A percentile compares a stretch with the other conserved stretches of the same genome.
phyloP scores from a whole-genome alignment of 1,140 invertebrate genomes.

The Tetramorium parvispinum region DNA sequence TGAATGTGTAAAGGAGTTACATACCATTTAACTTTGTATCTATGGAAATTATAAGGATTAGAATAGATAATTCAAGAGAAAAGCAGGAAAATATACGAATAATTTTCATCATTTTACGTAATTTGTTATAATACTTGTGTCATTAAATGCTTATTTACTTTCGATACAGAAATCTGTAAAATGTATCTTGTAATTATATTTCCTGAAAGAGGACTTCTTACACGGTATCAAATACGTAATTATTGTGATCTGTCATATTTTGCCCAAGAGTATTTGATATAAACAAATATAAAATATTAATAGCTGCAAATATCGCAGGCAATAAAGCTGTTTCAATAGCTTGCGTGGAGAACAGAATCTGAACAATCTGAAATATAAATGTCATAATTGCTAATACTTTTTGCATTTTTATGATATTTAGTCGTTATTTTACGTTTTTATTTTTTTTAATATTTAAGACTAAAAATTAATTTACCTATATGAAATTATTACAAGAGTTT shows the following conservation, averaged over 20 bases:
- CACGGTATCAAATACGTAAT: conserved; percentile 8
- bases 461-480: too few species aligned
- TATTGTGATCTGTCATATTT: conserved; percentile 9
- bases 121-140: not conserved
- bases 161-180: not conserved
- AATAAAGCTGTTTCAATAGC: too few species aligned
- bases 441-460: not conserved
- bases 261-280: not conserved
- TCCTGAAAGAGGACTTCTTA: not conserved
- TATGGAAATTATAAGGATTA: not conserved
- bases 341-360: not conserved
- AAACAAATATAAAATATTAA: not conserved
- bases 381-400: not conserved
- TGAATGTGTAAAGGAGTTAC: not conserved
- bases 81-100: not conserved
- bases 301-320: not conserved
- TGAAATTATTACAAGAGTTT: too few species aligned
- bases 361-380: not conserved
- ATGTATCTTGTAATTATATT: not conserved
- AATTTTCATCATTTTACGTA: not conserved
- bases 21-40: conserved; percentile 16
- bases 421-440: not conserved
- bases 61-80: not conserved
- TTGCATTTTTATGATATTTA: not conserved
- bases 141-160: not conserved